Evolutionary conservation across 2,797 vertebrate species (phyloP).

Genomic region (Myripristis jacobus): DNA sequence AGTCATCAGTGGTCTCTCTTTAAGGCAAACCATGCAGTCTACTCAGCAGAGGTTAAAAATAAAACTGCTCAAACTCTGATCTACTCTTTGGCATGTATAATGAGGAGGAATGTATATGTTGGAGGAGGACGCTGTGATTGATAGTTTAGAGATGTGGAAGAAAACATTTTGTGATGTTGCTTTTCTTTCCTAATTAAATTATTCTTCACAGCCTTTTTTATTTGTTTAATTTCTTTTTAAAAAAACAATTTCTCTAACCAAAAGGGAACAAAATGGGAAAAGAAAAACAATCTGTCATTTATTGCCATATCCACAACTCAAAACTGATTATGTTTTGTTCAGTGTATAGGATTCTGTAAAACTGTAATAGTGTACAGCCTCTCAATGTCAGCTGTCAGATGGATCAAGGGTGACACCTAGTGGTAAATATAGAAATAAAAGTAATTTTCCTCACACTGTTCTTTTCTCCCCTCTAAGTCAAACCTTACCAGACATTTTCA

Average conservation of each 20-base stretch:
- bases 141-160: no score
- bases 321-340: not conserved
- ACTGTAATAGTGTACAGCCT: not conserved
- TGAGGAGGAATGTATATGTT: not conserved
- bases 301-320: not conserved
- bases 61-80: not conserved
- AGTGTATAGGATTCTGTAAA: no score
- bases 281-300: not conserved
- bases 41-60: not conserved
- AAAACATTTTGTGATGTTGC: no score
- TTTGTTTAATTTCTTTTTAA: no score
- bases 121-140: no score
- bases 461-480: no score
- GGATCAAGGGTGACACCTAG: constrained; percentile 50
- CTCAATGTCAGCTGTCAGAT: not conserved
- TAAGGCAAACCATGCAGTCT: not conserved
- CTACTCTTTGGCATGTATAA: not conserved
- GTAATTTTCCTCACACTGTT: not conserved
- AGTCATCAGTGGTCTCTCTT: constrained; percentile 16
- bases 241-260: not conserved
- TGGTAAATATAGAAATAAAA: constrained; percentile 28
- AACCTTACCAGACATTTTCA: no score
- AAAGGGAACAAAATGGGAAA: not conserved
- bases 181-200: no score
- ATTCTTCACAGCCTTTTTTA: no score